These are phyloP conservation scores for Tetraodon nigroviridis DNA, from an alignment of 2,113 vertebrate genomes.

Conservation along the genomic window DNA sequence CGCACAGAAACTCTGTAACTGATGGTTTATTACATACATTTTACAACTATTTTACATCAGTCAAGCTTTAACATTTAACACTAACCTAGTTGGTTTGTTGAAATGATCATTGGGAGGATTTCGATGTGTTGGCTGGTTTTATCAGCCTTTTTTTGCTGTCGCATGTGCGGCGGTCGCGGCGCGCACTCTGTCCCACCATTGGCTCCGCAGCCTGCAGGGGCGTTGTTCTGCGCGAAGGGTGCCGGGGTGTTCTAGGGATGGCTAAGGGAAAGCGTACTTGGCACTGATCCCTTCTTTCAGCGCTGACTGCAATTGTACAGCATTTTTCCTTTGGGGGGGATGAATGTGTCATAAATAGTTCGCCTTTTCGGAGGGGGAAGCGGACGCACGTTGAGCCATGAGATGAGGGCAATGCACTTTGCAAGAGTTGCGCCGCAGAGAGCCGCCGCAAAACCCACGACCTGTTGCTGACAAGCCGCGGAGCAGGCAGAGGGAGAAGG, in stretches of 20 bases:
- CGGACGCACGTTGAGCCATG: constrained; percentile 56
- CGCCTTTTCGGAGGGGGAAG: constrained; percentile 39
- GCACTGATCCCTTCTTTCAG: constrained; percentile 67
- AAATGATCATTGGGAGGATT: not conserved
- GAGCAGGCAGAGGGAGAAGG: constrained; percentile 45
- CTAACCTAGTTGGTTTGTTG: no score
- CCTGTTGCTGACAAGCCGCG: constrained; percentile 75
- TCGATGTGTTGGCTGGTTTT: not conserved
- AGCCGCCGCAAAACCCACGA: constrained; percentile 69
- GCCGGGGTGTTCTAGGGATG: constrained; percentile 72
- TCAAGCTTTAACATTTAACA: not conserved
- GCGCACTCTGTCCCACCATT: constrained; percentile 53
- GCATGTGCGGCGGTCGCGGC: constrained; percentile 43
- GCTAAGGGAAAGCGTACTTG: constrained; percentile 70
- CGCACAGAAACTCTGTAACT: no score
- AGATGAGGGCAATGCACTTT: constrained; percentile 72
- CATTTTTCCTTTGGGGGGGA: constrained; percentile 30
- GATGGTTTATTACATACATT: no score
- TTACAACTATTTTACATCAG: not conserved
- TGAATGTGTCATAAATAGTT: constrained; percentile 60
- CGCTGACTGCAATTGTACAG: constrained; percentile 53
- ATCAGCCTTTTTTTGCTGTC: not conserved
- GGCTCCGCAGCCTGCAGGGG: constrained; percentile 55
- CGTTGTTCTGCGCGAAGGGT: constrained; percentile 60
- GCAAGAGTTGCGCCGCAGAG: constrained; percentile 66